phyloP scores from a whole-genome alignment of 2,113 vertebrate genomes.

The Aleadryas rufinucha region DNA sequence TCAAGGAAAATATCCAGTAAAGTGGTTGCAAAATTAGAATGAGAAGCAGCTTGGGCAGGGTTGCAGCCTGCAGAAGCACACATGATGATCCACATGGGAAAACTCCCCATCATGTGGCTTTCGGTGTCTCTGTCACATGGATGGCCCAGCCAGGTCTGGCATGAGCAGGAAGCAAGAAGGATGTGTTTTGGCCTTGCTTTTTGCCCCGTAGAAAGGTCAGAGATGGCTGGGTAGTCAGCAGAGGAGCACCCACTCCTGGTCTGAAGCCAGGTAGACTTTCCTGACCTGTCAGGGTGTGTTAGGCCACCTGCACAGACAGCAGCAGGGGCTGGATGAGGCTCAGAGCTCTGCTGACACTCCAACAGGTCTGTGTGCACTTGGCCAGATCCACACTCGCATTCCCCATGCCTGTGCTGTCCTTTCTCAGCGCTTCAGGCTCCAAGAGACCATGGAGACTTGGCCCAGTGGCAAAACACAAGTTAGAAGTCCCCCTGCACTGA shows the following conservation, averaged over 20 bases:
- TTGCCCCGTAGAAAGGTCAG: not conserved
- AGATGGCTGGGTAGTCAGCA: not conserved
- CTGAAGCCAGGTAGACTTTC: not conserved
- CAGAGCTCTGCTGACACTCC: accelerated
- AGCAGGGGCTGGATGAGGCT: not conserved
- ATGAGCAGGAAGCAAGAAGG: not conserved
- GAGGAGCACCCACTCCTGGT: not conserved
- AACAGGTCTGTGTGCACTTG: accelerated
- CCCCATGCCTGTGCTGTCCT: not conserved
- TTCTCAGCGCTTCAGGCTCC: not conserved
- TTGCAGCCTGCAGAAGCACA: not conserved
- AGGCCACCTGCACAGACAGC: not conserved
- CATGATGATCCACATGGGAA: accelerated
- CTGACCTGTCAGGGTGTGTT: not conserved
- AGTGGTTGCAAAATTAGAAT: not conserved
- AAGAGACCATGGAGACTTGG: not conserved
- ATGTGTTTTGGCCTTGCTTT: not conserved
- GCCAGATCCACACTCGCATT: not conserved
- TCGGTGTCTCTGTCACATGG: not conserved
- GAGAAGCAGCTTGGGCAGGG: not conserved
- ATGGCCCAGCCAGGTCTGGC: not conserved
- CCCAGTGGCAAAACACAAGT: not conserved
- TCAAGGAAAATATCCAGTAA: not conserved
- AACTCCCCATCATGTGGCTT: not conserved
- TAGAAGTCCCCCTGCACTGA: not conserved